Conservation (phyloP, 2,113 vertebrate species). For the Leptosomus discolor region DNA sequence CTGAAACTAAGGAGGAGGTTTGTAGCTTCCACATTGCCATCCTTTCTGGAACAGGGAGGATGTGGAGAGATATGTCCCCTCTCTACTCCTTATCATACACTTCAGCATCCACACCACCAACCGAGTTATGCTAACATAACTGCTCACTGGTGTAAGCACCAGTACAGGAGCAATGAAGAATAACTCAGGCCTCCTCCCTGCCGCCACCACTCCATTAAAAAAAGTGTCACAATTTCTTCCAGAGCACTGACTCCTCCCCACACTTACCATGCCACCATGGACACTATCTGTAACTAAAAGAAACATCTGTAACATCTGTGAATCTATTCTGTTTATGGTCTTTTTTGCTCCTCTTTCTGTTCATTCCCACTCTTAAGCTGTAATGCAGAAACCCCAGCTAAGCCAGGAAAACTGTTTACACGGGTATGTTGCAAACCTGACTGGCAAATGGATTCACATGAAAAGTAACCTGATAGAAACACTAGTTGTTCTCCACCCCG, state of each 20-base stretch:
- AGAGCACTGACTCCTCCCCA: background rate
- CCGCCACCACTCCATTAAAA: background rate
- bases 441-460: background rate
- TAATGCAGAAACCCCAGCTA: background rate
- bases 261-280: background rate
- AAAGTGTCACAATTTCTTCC: background rate
- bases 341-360: background rate
- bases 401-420: background rate
- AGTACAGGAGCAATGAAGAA: background rate
- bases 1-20: background rate
- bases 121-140: background rate
- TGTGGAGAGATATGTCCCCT: background rate
- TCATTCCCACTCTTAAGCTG: background rate
- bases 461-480: background rate
- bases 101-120: background rate
- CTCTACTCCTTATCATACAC: background rate
- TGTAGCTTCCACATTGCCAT: background rate
- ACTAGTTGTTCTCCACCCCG: background rate
- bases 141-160: background rate
- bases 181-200: background rate
- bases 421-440: background rate
- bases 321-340: background rate
- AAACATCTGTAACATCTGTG: background rate
- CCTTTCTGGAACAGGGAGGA: background rate
- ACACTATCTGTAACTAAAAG: background rate